Conservation (phyloP, 2,888 invertebrate species). For the Netelia virgata region DNA sequence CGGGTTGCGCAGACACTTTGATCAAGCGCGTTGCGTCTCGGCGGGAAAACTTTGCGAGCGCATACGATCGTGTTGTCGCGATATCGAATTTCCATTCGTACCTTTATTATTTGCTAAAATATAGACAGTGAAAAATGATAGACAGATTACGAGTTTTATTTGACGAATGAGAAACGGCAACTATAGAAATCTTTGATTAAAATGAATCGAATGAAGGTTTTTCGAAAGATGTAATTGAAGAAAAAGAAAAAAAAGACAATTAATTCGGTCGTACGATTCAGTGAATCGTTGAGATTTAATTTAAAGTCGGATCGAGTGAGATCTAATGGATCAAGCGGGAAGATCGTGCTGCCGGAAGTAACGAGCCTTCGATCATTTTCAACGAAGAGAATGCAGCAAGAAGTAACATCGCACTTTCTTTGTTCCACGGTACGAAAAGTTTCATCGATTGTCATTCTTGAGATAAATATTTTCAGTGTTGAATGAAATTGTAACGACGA, state of each 20-base stretch:
- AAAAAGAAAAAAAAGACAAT: not conserved
- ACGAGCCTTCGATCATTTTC: constrained; percentile 27
- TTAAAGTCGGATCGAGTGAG: not conserved
- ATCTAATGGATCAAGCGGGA: constrained; percentile 21
- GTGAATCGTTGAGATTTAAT: too few relatives aligned
- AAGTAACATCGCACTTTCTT: constrained; percentile 46
- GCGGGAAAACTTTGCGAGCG: constrained; percentile 20
- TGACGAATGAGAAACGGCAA: too few relatives aligned
- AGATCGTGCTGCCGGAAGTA: constrained; percentile 37
- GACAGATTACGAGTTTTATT: not conserved
- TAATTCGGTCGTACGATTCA: not conserved
- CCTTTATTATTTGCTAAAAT: not conserved
- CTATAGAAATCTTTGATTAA: too few relatives aligned
- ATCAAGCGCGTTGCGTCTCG: constrained; percentile 9
- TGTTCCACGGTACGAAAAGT: constrained; percentile 56
- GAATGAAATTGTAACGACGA: too few relatives aligned
- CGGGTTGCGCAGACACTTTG: constrained; percentile 35
- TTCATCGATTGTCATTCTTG: not conserved
- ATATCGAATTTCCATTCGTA: not conserved
- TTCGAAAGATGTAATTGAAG: too few relatives aligned
- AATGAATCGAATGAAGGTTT: too few relatives aligned
- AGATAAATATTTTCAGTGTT: too few relatives aligned
- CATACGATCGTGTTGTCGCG: constrained; percentile 25
- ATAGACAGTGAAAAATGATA: not conserved
- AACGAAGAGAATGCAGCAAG: constrained; percentile 45